Percentiles rank a stretch among this genome's conserved stretches.
Evolutionary conservation across 2,888 invertebrate genomes (phyloP).

Genomic region (Hirtodrosophila trivittata): DNA sequence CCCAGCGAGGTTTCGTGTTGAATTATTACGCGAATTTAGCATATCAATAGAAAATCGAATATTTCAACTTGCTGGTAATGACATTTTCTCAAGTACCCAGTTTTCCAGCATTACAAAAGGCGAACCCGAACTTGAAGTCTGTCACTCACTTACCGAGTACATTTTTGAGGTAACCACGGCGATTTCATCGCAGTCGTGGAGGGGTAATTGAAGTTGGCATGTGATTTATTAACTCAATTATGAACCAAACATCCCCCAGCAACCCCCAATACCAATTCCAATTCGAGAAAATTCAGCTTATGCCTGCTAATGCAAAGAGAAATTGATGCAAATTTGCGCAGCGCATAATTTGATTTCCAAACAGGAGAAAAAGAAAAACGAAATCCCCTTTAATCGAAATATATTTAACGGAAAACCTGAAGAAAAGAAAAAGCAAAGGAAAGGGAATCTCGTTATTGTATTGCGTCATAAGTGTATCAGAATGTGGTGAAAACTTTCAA

Average conservation of each 20-base stretch:
- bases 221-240: conserved; percentile 79
- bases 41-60: conserved; percentile 77
- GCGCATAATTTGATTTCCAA: conserved; percentile 69
- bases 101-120: conserved; percentile 29
- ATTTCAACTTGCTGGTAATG: conserved; percentile 78
- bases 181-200: conserved; percentile 9
- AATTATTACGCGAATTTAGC: conserved; percentile 75
- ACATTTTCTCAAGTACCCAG: conserved; percentile 66
- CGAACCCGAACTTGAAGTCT: conserved; percentile 19
- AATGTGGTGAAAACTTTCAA: no score
- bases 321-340: conserved; percentile 71
- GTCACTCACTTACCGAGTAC: conserved; percentile 27
- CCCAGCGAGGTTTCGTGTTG: conserved; percentile 34
- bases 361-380: background rate
- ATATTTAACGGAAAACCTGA: conserved; percentile 34
- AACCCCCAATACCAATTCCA: background rate
- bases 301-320: conserved; percentile 61
- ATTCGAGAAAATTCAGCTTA: background rate
- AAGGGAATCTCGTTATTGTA: no score
- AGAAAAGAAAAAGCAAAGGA: conserved; percentile 1
- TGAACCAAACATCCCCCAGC: conserved; percentile 33
- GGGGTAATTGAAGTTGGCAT: conserved; percentile 69
- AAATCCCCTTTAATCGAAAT: conserved; percentile 60
- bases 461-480: no score
- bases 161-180: conserved; percentile 66